These are phyloP conservation scores for Ictidomys tridecemlineatus DNA, from an alignment of 2,113 vertebrate species.

Conservation along the genomic window DNA sequence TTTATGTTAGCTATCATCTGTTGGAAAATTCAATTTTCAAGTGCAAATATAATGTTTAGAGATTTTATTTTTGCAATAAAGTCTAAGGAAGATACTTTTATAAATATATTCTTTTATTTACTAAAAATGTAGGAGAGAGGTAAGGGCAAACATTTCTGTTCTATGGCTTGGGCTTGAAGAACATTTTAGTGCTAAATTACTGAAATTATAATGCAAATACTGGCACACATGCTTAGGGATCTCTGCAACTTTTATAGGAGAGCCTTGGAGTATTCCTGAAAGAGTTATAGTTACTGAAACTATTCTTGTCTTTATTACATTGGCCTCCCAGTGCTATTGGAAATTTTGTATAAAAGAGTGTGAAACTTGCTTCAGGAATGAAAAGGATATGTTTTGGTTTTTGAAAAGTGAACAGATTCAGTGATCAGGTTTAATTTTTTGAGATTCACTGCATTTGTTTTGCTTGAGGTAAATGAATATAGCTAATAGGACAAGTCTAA, in stretches of 20 bases:
- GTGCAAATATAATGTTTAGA: neutral
- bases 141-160: neutral
- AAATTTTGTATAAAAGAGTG: neutral
- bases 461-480: too few species aligned
- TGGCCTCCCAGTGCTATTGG: neutral
- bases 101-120: neutral
- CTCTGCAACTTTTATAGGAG: neutral
- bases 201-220: neutral
- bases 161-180: too few species aligned
- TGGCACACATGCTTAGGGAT: neutral
- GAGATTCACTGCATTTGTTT: too few species aligned
- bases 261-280: neutral
- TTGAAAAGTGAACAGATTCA: neutral
- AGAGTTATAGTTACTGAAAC: neutral
- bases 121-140: neutral
- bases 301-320: neutral
- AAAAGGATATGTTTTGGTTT: neutral
- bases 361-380: neutral
- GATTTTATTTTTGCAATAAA: neutral
- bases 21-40: too few species aligned
- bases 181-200: neutral
- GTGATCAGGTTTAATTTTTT: too few species aligned
- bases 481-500: too few species aligned
- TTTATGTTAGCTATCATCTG: too few species aligned
- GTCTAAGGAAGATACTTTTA: neutral